Evolutionary conservation across 1,140 invertebrate genomes (phyloP), one percentile per base, ranked within the genome.

Genomic region (Drosophila simulans): DNA sequence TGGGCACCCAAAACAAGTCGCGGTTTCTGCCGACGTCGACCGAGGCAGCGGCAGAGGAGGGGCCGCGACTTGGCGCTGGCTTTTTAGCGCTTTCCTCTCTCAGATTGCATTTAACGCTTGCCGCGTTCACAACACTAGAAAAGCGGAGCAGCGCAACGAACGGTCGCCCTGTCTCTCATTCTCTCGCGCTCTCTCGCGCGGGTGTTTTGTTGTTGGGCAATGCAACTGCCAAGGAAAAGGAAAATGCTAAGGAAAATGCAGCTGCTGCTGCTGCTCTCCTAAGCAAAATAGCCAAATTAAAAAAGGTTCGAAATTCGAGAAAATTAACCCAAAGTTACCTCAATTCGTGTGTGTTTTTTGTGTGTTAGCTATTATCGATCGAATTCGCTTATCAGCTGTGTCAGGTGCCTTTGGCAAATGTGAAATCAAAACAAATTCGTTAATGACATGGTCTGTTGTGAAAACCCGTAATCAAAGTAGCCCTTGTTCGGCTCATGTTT

Each of bases 51-150:
- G 17, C 76, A 34, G 55, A 22, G 54, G 63, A 64, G 56, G 20
- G 34, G 11, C 48, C 17, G 39, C 57, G 48, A 11, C 43, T 51
- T 35, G 20, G 11, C 51, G 57, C 43, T 55, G 70, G 53, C 54
- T 74, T 59, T 68, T 62, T 46, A 56, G 66, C 45, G 74, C 46
- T 69, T 58, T 55, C 52, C 56, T 55, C 49, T 57, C 43, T 59
- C 52, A 83, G 79, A 88, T 83, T 88, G 84, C 84, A 88, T 89
- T 88, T 89, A 88, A 88, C 83, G 89, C 84, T 88, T 89, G 84
- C 84, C 83, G 83, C 84, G 83, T 83, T 75, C 75, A 82, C 84
- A 89, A 88, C 75, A 62, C 83, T 52, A 72, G 68, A 60, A 39
- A 43, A 27, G 76, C 76, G 80, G 82, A 77, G 78, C 62, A 77